These are phyloP conservation scores for Drosophila austrosaltans DNA, from an alignment of 2,888 invertebrate species.

Conservation along the genomic window DNA sequence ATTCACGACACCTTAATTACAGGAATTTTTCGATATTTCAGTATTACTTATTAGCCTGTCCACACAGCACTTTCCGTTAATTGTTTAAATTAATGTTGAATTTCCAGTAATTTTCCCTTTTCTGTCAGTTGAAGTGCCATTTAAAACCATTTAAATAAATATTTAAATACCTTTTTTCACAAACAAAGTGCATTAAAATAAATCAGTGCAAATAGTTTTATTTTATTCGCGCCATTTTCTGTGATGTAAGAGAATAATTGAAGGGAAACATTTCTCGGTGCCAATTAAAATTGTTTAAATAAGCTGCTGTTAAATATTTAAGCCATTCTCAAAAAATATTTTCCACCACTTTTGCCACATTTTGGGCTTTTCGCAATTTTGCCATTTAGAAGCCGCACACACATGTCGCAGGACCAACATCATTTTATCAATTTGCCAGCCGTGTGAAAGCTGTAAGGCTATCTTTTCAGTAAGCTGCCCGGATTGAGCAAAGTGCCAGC, in stretches of 20 bases:
- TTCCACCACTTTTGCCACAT: neutral
- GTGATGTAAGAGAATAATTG: slow-evolving; percentile 10
- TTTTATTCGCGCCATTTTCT: neutral
- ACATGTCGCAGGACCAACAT: slow-evolving; percentile 45
- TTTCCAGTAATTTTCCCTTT: slow-evolving; percentile 43
- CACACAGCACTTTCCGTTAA: neutral
- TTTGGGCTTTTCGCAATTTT: slow-evolving; percentile 41
- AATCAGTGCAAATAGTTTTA: slow-evolving; percentile 38
- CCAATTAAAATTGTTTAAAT: slow-evolving; percentile 13
- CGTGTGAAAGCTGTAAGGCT: slow-evolving; percentile 26
- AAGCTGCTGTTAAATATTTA: slow-evolving; percentile 9
- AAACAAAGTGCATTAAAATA: slow-evolving; percentile 65
- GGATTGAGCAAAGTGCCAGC: slow-evolving; percentile 70
- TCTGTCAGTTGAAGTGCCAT: slow-evolving; percentile 63
- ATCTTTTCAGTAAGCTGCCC: slow-evolving; percentile 53
- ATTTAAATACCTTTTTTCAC: slow-evolving; percentile 37
- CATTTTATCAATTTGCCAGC: slow-evolving; percentile 68
- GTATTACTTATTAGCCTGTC: neutral
- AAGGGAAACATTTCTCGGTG: neutral
- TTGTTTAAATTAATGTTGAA: slow-evolving; percentile 31
- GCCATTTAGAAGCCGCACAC: slow-evolving; percentile 61
- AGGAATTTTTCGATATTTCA: neutral
- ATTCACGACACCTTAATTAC: neutral
- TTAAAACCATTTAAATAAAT: slow-evolving; percentile 64
- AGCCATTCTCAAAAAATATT: neutral